Evolutionary conservation across 1,140 invertebrate species (phyloP).

Genomic region (Bicyclus anynana): DNA sequence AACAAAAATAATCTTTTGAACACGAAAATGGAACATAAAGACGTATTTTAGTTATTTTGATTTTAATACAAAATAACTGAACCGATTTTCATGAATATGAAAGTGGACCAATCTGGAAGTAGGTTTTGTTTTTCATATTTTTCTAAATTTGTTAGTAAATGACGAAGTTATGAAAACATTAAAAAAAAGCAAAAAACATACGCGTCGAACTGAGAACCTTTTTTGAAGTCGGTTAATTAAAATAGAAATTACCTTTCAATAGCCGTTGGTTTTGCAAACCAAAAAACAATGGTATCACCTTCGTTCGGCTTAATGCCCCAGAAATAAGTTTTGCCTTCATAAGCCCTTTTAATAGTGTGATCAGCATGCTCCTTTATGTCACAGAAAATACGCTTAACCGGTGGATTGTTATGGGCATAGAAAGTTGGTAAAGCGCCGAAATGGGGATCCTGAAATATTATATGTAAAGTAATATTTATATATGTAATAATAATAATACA

Average conservation of each 20-base stretch:
- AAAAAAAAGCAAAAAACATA: too few species aligned
- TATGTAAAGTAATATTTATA: neutral
- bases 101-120: too few species aligned
- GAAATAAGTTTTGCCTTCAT: conserved; percentile 93
- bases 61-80: too few species aligned
- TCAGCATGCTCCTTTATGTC: conserved; percentile 91
- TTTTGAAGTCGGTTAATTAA: neutral
- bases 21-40: too few species aligned
- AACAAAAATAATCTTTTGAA: too few species aligned
- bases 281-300: conserved; percentile 90
- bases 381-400: conserved; percentile 85
- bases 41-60: too few species aligned
- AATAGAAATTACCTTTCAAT: conserved; percentile 83
- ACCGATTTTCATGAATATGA: too few species aligned
- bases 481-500: neutral
- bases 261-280: conserved; percentile 86
- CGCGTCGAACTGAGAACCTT: too few species aligned
- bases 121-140: too few species aligned
- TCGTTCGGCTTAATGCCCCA: conserved; percentile 93
- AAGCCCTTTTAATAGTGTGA: conserved; percentile 89
- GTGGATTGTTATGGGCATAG: conserved; percentile 89
- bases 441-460: conserved; percentile 86
- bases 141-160: too few species aligned
- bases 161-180: too few species aligned
- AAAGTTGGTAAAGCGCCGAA: conserved; percentile 93